Percentiles rank a stretch among this genome's conserved stretches.
Conservation (phyloP, 2,797 vertebrate genomes). For the Heliangelus exortis region DNA sequence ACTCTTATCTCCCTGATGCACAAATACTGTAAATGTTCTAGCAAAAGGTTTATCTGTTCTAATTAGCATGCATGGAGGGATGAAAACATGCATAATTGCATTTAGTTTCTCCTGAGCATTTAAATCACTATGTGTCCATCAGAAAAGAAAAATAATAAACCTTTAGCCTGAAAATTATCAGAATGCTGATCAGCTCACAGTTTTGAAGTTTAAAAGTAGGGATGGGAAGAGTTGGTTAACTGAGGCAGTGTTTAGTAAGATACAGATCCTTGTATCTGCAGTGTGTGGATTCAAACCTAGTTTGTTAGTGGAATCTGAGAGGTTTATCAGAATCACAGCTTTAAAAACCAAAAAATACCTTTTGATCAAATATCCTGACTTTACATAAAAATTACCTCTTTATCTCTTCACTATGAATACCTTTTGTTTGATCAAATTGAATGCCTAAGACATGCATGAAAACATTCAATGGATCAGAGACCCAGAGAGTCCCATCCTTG, state of each 20-base stretch:
- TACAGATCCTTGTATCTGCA: not conserved
- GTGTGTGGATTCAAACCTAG: not conserved
- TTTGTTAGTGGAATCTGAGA: not conserved
- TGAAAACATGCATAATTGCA: conserved; percentile 57
- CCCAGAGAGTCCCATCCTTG: not conserved
- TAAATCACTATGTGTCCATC: conserved; percentile 47
- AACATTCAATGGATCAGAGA: not conserved
- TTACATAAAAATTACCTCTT: not conserved
- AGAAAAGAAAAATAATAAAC: not conserved
- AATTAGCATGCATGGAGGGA: conserved; percentile 72
- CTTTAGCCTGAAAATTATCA: conserved; percentile 27
- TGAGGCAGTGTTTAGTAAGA: not conserved
- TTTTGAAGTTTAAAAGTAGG: conserved; percentile 1
- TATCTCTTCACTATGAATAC: not conserved
- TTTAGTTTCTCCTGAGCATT: conserved; percentile 67
- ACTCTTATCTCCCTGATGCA: conserved; percentile 47
- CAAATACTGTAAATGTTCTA: conserved; percentile 39
- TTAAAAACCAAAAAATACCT: not conserved
- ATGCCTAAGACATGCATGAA: not conserved
- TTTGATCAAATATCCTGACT: not conserved
- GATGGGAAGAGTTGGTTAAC: not conserved
- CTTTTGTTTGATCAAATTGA: not conserved
- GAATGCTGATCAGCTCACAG: conserved; percentile 4
- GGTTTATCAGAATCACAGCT: not conserved
- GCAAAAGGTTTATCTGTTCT: conserved; percentile 65